Conservation (phyloP, 92 coral and sea anemone genomes). For the Zoanthus solanderi region DNA sequence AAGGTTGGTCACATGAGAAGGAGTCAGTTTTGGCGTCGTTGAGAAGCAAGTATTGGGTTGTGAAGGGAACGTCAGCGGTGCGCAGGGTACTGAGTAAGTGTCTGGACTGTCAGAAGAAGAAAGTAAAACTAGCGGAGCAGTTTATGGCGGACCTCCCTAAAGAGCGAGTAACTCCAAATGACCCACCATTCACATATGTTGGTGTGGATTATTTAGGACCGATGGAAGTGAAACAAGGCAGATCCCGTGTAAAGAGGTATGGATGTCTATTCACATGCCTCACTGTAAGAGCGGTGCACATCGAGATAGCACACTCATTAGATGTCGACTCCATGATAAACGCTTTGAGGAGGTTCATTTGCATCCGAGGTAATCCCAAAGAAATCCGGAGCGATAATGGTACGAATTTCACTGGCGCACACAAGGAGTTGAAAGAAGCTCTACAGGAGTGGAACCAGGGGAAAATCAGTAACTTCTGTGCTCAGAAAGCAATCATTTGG, state of each 20-base stretch:
- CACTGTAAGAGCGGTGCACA: constrained; percentile 62
- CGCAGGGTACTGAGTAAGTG: constrained; percentile 59
- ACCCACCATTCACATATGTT: no score
- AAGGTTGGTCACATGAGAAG: constrained; percentile 63
- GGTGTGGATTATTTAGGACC: no score
- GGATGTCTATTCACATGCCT: constrained; percentile 73
- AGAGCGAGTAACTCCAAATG: no score
- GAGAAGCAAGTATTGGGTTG: constrained; percentile 68
- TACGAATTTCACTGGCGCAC: background rate
- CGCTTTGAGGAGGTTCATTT: constrained; percentile 27
- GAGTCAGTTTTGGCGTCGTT: constrained; percentile 65
- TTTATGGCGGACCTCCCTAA: no score
- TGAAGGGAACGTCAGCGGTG: constrained; percentile 64
- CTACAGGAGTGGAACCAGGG: background rate
- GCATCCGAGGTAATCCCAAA: background rate
- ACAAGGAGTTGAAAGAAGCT: constrained; percentile 14
- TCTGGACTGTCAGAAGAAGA: constrained; percentile 62
- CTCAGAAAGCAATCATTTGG: constrained; percentile 9
- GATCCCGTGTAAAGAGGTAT: constrained; percentile 52
- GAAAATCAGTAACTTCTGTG: constrained; percentile 11
- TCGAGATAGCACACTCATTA: constrained; percentile 58
- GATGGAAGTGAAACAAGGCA: background rate
- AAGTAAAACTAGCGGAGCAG: constrained; percentile 11
- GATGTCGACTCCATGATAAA: constrained; percentile 64
- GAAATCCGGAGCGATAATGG: background rate